Conservation (phyloP, 2,797 vertebrate genomes). For the Pseudochaenichthys georgianus region DNA sequence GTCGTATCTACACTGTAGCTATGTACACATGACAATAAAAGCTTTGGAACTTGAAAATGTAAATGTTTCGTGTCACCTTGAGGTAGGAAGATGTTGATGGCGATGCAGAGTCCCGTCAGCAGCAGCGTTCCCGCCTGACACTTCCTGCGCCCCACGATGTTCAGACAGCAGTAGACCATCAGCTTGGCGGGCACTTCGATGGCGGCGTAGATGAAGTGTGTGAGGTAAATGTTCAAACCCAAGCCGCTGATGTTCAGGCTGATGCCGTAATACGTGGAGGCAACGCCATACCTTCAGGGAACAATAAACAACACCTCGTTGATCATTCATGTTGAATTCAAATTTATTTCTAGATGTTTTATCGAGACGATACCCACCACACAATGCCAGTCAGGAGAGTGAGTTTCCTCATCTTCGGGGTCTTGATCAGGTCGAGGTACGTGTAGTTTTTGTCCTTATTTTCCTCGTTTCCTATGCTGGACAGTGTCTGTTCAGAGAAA, state of each 20-base stretch:
- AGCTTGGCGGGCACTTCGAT: conserved; percentile 91
- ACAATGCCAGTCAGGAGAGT: conserved; percentile 83
- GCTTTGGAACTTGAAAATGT: too few relatives aligned
- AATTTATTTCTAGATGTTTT: neutral
- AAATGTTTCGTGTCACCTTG: conserved; percentile 32
- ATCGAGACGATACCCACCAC: conserved; percentile 79
- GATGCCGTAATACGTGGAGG: conserved; percentile 92
- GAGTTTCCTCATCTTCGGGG: conserved; percentile 82
- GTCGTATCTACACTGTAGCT: too few relatives aligned
- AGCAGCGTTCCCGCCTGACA: conserved; percentile 82
- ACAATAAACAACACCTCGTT: accelerated
- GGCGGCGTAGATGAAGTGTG: conserved; percentile 89
- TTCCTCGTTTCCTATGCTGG: conserved; percentile 56
- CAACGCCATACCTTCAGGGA: conserved; percentile 87
- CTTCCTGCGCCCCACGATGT: conserved; percentile 81
- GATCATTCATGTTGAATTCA: neutral
- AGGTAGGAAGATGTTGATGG: conserved; percentile 73
- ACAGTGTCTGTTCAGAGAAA: conserved; percentile 77
- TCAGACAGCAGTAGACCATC: conserved; percentile 77
- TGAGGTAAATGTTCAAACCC: conserved; percentile 88
- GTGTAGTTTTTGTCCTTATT: conserved; percentile 76
- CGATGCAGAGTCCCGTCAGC: conserved; percentile 81
- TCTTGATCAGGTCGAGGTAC: conserved; percentile 88
- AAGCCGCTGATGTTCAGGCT: conserved; percentile 89
- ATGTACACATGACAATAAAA: too few relatives aligned